phyloP scores from a whole-genome alignment of 1,140 invertebrate genomes.

The Hycleus phaleratus region DNA sequence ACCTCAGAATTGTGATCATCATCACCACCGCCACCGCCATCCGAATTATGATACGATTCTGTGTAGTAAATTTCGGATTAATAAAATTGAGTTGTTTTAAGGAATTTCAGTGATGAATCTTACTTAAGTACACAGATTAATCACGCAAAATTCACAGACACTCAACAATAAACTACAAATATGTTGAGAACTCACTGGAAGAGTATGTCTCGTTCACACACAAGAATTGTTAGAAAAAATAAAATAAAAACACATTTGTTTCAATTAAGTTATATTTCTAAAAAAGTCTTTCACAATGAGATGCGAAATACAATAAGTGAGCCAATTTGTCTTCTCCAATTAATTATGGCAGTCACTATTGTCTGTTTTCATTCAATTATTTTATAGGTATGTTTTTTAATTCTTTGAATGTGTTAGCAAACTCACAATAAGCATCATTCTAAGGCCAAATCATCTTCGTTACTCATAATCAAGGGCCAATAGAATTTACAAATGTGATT shows the following conservation, averaged over 20 bases:
- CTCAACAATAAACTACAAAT: not conserved
- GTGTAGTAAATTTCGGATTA: not conserved
- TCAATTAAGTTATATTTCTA: slow-evolving; percentile 39
- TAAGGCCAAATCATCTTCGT: slow-evolving; percentile 6
- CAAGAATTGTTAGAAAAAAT: slow-evolving; percentile 17
- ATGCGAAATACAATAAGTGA: slow-evolving; percentile 37
- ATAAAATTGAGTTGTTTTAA: not conserved
- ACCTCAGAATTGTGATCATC: slow-evolving; percentile 46
- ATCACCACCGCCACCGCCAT: slow-evolving; percentile 49
- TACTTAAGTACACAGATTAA: not conserved
- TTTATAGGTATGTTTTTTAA: slow-evolving; percentile 2
- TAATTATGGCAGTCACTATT: slow-evolving; percentile 24
- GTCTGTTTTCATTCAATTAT: slow-evolving; percentile 9
- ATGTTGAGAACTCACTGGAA: slow-evolving; percentile 5
- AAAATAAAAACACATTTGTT: slow-evolving; percentile 29
- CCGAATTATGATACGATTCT: slow-evolving; percentile 27
- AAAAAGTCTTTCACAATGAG: slow-evolving; percentile 38
- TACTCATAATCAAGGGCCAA: not conserved
- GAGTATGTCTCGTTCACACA: slow-evolving; percentile 13
- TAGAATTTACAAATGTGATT: slow-evolving; percentile 18
- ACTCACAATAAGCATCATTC: slow-evolving; percentile 28
- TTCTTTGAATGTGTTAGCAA: slow-evolving; percentile 26
- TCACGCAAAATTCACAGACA: slow-evolving; percentile 28
- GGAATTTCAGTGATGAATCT: not conserved
- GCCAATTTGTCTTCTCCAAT: slow-evolving; percentile 29